A percentile compares a stretch with the other conserved stretches of the same genome.
phyloP scores from a whole-genome alignment of 2,797 vertebrate species.

The Florisuga fusca region DNA sequence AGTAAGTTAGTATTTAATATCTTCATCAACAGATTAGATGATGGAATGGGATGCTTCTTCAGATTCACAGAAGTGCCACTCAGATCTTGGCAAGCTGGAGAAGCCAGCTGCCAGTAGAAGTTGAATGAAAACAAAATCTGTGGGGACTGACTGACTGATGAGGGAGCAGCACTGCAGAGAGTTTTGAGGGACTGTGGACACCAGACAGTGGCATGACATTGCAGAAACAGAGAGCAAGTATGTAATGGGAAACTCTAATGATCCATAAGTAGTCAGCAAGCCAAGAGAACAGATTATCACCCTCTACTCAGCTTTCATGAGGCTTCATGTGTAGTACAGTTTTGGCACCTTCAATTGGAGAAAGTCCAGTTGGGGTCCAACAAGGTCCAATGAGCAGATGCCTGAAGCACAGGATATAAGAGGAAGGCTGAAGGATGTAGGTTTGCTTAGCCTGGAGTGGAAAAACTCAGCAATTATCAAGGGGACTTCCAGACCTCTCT shows the following conservation, averaged over 20 bases:
- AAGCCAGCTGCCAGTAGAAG: not conserved
- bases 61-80: not conserved
- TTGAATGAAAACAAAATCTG: not conserved
- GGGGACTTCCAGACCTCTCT: not conserved
- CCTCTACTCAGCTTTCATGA: not conserved
- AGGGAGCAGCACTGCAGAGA: not conserved
- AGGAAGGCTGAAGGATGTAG: not conserved
- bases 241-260: not conserved
- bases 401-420: not conserved
- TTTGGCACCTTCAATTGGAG: not conserved
- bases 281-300: not conserved
- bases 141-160: not conserved
- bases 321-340: not conserved
- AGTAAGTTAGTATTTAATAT: not conserved
- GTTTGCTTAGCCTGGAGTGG: not conserved
- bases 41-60: not conserved
- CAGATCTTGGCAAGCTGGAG: not conserved
- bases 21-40: not conserved
- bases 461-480: not conserved
- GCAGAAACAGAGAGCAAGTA: fast-evolving
- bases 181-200: not conserved
- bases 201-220: not conserved
- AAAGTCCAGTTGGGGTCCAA: not conserved
- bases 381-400: not conserved
- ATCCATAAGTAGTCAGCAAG: not conserved